Percentiles rank a stretch among this genome's conserved stretches.
Conservation (phyloP, 2,113 vertebrate species). For the Tenebrosternarchus preto region DNA sequence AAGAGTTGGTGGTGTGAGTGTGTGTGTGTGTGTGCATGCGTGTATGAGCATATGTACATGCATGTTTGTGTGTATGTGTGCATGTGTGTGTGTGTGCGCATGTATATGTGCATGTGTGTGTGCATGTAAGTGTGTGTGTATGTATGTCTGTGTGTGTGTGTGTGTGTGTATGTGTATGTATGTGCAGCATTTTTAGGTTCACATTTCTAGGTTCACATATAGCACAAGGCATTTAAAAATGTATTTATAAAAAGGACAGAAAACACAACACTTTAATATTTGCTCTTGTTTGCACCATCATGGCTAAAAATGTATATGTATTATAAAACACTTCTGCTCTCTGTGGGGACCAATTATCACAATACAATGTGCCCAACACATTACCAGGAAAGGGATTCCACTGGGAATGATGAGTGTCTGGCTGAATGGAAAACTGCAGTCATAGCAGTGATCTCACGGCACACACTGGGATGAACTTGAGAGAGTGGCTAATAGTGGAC, state of each 20-base stretch:
- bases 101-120: no score
- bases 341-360: conserved; percentile 9
- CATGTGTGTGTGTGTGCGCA: no score
- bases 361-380: background rate
- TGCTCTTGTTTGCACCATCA: background rate
- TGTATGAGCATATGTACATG: background rate
- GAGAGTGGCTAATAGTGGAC: background rate
- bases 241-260: no score
- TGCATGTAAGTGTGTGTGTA: no score
- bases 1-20: conserved; percentile 35
- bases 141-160: no score
- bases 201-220: background rate
- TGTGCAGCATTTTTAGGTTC: background rate
- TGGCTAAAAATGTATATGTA: background rate
- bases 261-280: background rate
- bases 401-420: background rate
- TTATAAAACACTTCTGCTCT: background rate
- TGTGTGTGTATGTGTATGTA: background rate
- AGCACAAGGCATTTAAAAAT: background rate
- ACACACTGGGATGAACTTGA: background rate
- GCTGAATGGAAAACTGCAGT: background rate
- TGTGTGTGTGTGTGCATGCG: conserved; percentile 20
- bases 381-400: background rate
- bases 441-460: background rate
- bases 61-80: no score